Evolutionary conservation across 2,888 invertebrate genomes (phyloP).

Genomic region (Coleophora flavipennella): DNA sequence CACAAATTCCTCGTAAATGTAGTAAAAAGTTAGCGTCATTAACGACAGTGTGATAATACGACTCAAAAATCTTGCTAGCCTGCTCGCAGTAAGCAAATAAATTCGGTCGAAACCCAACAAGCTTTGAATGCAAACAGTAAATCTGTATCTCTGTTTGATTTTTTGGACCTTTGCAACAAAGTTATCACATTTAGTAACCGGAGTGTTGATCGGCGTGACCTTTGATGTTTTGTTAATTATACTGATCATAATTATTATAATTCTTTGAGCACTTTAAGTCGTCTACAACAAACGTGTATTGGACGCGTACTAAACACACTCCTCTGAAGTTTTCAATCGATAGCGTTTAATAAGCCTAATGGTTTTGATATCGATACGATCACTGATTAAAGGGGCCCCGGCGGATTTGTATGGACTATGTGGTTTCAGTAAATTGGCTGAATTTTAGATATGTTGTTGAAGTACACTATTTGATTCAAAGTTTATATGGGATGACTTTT

Average conservation of each 20-base stretch:
- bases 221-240: constrained; percentile 23
- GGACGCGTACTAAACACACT: background rate
- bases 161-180: constrained; percentile 13
- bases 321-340: background rate
- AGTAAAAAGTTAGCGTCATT: constrained; percentile 14
- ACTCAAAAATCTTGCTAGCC: constrained; percentile 15
- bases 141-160: constrained; percentile 21
- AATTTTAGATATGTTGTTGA: too few relatives aligned
- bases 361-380: too few relatives aligned
- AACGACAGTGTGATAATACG: constrained; percentile 18
- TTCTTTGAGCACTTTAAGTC: background rate
- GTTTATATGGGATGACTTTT: too few relatives aligned
- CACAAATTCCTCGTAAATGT: constrained; percentile 8
- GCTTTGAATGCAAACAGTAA: constrained; percentile 20
- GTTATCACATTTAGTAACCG: constrained; percentile 20
- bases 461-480: too few relatives aligned
- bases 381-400: too few relatives aligned
- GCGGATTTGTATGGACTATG: too few relatives aligned
- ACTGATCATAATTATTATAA: constrained; percentile 15
- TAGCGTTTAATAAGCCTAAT: background rate
- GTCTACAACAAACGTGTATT: too few relatives aligned
- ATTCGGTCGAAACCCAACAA: constrained; percentile 31
- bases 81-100: constrained; percentile 25
- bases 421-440: too few relatives aligned
- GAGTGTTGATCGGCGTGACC: constrained; percentile 22